A percentile compares a stretch with the other conserved stretches of the same genome.
Evolutionary conservation across 2,797 vertebrate species (phyloP).

Genomic region (Siniperca undulata): DNA sequence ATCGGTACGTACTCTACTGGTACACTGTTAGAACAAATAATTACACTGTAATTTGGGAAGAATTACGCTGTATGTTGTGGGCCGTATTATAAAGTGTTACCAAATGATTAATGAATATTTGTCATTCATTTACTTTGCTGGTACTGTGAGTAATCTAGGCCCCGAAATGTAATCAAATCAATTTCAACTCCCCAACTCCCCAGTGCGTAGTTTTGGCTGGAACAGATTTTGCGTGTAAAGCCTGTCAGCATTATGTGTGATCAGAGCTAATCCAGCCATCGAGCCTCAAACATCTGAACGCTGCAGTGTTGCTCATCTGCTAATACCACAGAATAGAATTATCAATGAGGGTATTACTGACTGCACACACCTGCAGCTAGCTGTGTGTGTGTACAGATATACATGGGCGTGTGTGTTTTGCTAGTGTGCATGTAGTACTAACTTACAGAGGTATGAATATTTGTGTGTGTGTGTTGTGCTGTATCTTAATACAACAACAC

Average conservation of each 20-base stretch:
- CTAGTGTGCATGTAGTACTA: not conserved
- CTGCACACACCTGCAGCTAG: constrained; percentile 51
- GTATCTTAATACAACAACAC: constrained; percentile 30
- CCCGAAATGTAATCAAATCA: constrained; percentile 46
- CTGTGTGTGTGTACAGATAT: constrained; percentile 16
- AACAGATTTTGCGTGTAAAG: constrained; percentile 72
- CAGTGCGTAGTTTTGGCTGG: constrained; percentile 44
- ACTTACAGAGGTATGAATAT: constrained; percentile 17
- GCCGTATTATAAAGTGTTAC: not conserved
- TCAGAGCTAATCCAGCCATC: constrained; percentile 78
- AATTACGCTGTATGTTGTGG: too few species aligned
- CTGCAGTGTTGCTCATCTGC: constrained; percentile 66
- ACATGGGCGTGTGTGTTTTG: constrained; percentile 8
- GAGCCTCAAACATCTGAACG: constrained; percentile 66
- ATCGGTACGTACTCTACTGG: too few species aligned
- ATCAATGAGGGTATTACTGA: constrained; percentile 70
- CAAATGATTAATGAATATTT: not conserved
- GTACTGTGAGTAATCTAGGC: constrained; percentile 6
- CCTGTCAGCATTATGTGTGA: constrained; percentile 75
- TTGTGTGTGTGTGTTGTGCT: not conserved
- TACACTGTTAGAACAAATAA: too few species aligned
- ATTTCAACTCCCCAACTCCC: constrained; percentile 20
- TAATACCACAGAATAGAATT: constrained; percentile 73
- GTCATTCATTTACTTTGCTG: not conserved
- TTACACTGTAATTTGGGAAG: too few species aligned